Evolutionary conservation across 2,113 vertebrate genomes (phyloP).

Genomic region (Galbula dea): DNA sequence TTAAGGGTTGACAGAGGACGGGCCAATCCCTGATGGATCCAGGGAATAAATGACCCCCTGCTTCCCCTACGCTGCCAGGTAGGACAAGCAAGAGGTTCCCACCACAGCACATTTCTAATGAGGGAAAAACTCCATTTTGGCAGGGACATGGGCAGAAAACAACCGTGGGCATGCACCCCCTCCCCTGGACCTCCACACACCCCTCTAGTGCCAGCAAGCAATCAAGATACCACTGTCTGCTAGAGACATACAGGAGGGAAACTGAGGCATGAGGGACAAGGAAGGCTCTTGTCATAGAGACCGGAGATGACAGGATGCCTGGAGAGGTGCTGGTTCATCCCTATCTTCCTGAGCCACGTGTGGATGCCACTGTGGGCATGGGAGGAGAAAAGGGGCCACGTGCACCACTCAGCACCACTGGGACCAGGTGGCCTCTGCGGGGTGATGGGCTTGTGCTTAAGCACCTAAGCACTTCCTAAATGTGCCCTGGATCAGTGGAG

Average conservation of each 20-base stretch:
- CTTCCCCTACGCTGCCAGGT: background rate
- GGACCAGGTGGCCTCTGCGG: background rate
- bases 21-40: background rate
- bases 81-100: background rate
- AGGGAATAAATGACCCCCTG: background rate
- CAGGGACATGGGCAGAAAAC: background rate
- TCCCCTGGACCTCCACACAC: fast-evolving
- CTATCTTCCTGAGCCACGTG: background rate
- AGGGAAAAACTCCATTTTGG: background rate
- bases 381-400: background rate
- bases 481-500: background rate
- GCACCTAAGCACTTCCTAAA: background rate
- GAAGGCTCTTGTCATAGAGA: background rate
- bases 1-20: background rate
- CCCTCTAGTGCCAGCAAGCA: background rate
- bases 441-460: background rate
- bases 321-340: background rate
- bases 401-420: background rate
- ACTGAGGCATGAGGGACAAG: background rate
- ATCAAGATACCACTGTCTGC: fast-evolving
- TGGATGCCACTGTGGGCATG: background rate
- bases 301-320: fast-evolving
- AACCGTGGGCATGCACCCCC: fast-evolving
- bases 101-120: background rate
- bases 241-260: background rate